phyloP scores from a whole-genome alignment of 2,888 invertebrate species.

The Tryphoninae sp. region DNA sequence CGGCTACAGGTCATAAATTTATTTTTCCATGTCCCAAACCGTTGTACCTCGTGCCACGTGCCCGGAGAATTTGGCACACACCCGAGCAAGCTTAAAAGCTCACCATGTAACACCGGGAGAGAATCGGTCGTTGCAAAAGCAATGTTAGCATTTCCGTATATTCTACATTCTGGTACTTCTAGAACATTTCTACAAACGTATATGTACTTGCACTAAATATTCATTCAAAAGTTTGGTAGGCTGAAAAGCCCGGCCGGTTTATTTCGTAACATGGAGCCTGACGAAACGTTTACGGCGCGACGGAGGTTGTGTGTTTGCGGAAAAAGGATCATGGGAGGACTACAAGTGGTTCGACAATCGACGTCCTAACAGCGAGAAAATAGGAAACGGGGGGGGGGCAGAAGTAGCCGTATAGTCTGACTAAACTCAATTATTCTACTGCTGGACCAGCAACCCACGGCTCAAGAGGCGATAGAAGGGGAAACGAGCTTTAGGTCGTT shows the following conservation, averaged over 20 bases:
- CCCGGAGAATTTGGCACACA: slow-evolving; percentile 7
- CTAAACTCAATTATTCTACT: slow-evolving; percentile 64
- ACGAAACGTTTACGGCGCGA: too few relatives aligned
- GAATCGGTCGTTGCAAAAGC: background rate
- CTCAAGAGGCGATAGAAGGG: slow-evolving; percentile 20
- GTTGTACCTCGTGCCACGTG: background rate
- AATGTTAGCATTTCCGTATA: slow-evolving; percentile 16
- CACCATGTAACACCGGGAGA: background rate
- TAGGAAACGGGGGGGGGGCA: background rate
- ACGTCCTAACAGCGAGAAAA: too few relatives aligned
- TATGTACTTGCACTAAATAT: too few relatives aligned
- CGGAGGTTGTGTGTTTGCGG: too few relatives aligned
- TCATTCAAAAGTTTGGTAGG: too few relatives aligned
- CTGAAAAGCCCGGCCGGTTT: too few relatives aligned
- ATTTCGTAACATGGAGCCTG: too few relatives aligned
- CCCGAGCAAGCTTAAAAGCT: background rate
- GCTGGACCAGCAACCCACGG: slow-evolving; percentile 19
- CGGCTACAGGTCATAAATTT: slow-evolving; percentile 32
- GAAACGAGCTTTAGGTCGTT: slow-evolving; percentile 54
- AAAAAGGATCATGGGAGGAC: too few relatives aligned
- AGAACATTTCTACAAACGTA: background rate
- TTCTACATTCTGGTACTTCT: background rate
- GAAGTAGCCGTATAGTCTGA: slow-evolving; percentile 42
- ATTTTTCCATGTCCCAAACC: background rate
- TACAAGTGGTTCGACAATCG: too few relatives aligned